Conservation (phyloP, 2,113 vertebrate species). For the Rhinichthys klamathensis region DNA sequence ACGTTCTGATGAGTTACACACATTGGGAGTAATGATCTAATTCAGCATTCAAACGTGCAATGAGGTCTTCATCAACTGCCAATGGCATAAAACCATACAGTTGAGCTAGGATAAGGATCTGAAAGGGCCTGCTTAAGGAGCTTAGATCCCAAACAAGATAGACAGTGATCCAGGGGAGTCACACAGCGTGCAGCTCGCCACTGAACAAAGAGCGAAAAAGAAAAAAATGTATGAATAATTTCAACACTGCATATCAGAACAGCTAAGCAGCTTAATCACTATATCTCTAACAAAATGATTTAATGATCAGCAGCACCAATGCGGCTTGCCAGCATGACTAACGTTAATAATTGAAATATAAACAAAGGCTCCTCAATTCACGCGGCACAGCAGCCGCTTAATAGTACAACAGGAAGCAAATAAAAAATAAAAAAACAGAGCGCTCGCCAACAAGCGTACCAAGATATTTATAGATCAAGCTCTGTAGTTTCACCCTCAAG, state of each 20-base stretch:
- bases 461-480: not conserved
- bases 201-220: not conserved
- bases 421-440: accelerated
- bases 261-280: not conserved
- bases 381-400: not conserved
- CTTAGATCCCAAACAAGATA: not conserved
- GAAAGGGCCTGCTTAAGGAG: too few species aligned
- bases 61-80: not conserved
- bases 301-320: too few species aligned
- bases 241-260: not conserved
- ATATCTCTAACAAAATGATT: too few species aligned
- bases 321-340: too few species aligned
- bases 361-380: too few species aligned
- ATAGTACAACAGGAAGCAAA: not conserved
- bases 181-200: not conserved
- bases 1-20: too few species aligned
- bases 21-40: not conserved
- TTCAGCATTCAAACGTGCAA: not conserved
- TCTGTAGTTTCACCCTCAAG: not conserved
- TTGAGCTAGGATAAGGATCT: not conserved
- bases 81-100: not conserved
- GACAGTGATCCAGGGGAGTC: not conserved
- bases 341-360: too few species aligned
- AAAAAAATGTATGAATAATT: not conserved
- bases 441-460: not conserved